These are phyloP conservation scores for Acanthopagrus latus DNA, from an alignment of 2,797 vertebrate species.

Conservation along the genomic window DNA sequence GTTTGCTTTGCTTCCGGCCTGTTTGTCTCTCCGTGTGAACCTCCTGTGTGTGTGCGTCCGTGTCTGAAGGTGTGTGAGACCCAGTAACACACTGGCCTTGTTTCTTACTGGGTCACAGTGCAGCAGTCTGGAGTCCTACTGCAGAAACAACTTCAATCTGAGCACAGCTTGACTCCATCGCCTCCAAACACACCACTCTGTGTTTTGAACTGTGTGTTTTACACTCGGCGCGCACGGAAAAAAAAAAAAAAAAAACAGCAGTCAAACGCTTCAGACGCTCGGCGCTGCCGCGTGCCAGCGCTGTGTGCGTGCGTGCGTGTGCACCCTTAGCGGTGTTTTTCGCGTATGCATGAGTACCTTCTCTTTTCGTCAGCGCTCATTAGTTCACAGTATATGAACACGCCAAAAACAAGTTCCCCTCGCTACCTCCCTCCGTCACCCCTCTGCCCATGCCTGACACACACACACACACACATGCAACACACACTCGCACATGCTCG, in stretches of 20 bases:
- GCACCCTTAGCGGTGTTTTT: not conserved
- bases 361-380: constrained; percentile 69
- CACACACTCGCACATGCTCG: constrained; percentile 1
- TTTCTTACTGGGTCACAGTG: constrained; percentile 79
- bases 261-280: constrained; percentile 25
- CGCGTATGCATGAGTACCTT: constrained; percentile 66
- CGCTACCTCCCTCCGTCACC: constrained; percentile 38
- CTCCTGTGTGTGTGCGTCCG: constrained; percentile 8
- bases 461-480: constrained; percentile 6
- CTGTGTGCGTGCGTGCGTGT: not conserved
- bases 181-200: constrained; percentile 48
- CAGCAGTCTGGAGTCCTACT: constrained; percentile 51
- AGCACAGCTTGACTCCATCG: constrained; percentile 73
- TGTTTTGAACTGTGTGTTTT: constrained; percentile 19
- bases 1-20: constrained; percentile 11
- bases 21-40: constrained; percentile 15
- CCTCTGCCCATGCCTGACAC: constrained; percentile 20
- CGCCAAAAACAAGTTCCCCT: constrained; percentile 75
- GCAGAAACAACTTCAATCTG: constrained; percentile 64
- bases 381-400: constrained; percentile 82
- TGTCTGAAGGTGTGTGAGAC: constrained; percentile 55
- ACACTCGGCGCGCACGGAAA: constrained; percentile 11
- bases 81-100: constrained; percentile 77
- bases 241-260: too few relatives aligned
- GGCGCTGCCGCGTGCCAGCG: constrained; percentile 6